phyloP scores from a whole-genome alignment of 2,888 invertebrate genomes.

The Desoria tigrina region DNA sequence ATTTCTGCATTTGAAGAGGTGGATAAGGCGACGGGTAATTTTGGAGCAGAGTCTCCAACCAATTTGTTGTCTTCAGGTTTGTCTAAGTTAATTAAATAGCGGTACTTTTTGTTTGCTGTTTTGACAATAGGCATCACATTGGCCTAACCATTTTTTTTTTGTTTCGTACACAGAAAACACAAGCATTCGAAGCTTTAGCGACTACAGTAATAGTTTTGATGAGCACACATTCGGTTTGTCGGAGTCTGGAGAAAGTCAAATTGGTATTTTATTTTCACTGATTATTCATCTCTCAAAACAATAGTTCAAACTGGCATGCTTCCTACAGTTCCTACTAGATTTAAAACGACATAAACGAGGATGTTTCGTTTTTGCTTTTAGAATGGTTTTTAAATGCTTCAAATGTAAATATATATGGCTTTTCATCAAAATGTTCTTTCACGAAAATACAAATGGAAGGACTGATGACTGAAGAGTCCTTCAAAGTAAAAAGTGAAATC shows the following conservation, averaged over 20 bases:
- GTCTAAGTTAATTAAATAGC: background rate
- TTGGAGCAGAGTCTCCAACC: conserved; percentile 61
- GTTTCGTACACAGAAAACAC: conserved; percentile 54
- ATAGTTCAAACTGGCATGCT: background rate
- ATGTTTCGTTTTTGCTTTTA: no score
- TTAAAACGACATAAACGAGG: no score
- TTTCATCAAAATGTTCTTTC: no score
- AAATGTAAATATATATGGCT: no score
- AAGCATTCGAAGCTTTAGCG: conserved; percentile 53
- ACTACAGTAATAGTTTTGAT: conserved; percentile 54
- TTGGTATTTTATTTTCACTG: conserved; percentile 51
- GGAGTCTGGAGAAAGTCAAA: conserved; percentile 43
- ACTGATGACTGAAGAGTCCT: no score
- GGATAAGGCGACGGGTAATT: conserved; percentile 60
- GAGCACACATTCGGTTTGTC: conserved; percentile 50
- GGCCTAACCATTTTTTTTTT: conserved; percentile 55
- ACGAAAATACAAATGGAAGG: no score
- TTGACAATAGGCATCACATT: conserved; percentile 31
- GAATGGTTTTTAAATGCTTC: conserved; percentile 7
- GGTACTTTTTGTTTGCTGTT: conserved; percentile 6
- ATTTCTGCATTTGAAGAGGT: conserved; percentile 74
- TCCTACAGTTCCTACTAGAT: background rate
- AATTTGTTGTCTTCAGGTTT: conserved; percentile 72
- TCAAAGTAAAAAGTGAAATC: no score
- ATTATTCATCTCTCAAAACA: conserved; percentile 19